phyloP scores from a whole-genome alignment of 30 jellyfish, hydroid and myxozoan genomes.

The Phacellophora camtschatica region DNA sequence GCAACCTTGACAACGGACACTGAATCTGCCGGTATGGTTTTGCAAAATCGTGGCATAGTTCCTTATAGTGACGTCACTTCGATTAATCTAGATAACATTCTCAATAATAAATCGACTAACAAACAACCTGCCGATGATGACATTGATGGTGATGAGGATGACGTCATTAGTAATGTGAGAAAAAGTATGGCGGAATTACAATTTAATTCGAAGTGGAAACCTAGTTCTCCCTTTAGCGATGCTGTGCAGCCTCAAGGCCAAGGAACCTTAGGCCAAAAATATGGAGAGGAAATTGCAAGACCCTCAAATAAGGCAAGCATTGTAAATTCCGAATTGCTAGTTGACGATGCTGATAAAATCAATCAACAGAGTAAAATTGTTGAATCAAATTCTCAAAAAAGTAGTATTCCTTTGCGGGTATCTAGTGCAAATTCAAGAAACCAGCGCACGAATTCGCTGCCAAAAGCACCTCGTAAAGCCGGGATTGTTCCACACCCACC shows the following conservation, averaged over 20 bases:
- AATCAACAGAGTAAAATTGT: conserved; percentile 21
- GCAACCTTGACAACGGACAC: not conserved
- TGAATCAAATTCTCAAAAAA: not conserved
- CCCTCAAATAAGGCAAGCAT: conserved; percentile 35
- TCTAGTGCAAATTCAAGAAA: not conserved
- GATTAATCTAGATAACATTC: not conserved
- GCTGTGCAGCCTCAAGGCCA: not conserved
- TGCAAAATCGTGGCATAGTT: not conserved
- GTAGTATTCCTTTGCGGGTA: conserved; percentile 52
- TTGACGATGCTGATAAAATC: conserved; percentile 19
- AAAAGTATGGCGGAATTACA: conserved; percentile 73
- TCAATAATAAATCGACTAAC: not conserved
- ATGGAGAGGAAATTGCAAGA: not conserved
- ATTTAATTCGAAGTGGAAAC: conserved; percentile 43
- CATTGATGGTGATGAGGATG: conserved; percentile 57
- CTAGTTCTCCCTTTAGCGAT: conserved; percentile 6
- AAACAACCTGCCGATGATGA: not conserved
- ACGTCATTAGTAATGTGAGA: conserved; percentile 35
- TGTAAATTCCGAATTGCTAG: not conserved
- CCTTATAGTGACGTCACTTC: conserved; percentile 8
- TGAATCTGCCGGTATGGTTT: not conserved
- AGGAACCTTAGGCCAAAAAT: not conserved
- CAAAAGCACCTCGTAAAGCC: conserved; percentile 32
- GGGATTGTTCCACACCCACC: conserved; percentile 77
- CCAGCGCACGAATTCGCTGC: not conserved